Percentiles rank a stretch among this genome's conserved stretches.
Conservation (phyloP, 1,140 invertebrate species). For the Drosophila teissieri region DNA sequence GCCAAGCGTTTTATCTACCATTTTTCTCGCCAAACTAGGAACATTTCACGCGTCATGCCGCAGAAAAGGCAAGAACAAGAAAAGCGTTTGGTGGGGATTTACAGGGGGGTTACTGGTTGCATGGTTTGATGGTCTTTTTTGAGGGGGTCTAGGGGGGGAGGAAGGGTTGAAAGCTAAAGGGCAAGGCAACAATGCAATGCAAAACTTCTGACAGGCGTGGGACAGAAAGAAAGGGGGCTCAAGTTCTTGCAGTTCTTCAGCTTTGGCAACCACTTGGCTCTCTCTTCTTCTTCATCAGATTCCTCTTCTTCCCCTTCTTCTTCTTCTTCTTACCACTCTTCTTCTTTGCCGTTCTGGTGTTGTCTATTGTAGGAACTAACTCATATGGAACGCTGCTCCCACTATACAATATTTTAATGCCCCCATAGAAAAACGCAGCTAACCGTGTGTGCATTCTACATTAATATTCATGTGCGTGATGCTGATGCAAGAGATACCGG, state of each 20-base stretch:
- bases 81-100: not conserved
- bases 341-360: constrained; percentile 8
- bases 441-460: constrained; percentile 80
- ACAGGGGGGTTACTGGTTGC: not conserved
- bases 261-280: constrained; percentile 15
- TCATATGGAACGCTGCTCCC: constrained; percentile 78
- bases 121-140: not conserved
- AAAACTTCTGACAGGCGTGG: constrained; percentile 74
- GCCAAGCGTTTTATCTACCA: constrained; percentile 41
- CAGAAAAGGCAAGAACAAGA: constrained; percentile 27
- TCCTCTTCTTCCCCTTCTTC: constrained; percentile 3
- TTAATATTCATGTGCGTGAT: constrained; percentile 76
- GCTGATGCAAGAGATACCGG: constrained; percentile 47
- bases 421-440: constrained; percentile 76
- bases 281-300: constrained; percentile 4
- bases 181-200: constrained; percentile 52
- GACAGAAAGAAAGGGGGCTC: constrained; percentile 11
- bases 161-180: constrained; percentile 40
- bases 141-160: no score
- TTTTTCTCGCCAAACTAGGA: constrained; percentile 68
- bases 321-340: not conserved
- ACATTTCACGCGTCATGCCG: constrained; percentile 76
- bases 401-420: constrained; percentile 77
- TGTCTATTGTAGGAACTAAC: constrained; percentile 73
- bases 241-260: constrained; percentile 21